Evolutionary conservation across 2,113 vertebrate genomes (phyloP).

Genomic region (Rhea americana): DNA sequence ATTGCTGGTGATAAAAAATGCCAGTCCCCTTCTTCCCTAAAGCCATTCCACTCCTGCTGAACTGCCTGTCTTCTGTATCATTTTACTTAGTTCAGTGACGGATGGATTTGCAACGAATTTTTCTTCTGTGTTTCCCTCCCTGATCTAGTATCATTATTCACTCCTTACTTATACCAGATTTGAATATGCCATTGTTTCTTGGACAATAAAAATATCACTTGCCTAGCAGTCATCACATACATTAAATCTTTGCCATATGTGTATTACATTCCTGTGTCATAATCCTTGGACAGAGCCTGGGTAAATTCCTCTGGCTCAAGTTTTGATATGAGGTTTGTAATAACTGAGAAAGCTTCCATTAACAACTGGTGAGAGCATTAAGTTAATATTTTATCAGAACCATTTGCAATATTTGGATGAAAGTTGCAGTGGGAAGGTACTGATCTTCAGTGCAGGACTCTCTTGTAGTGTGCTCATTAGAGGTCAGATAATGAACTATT

Average conservation of each 20-base stretch:
- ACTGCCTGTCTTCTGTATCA: not conserved
- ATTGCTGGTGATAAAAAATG: slow-evolving; percentile 54
- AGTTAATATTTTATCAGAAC: slow-evolving; percentile 15
- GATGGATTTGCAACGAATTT: slow-evolving; percentile 10
- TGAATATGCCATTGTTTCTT: slow-evolving; percentile 67
- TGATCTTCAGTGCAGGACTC: not conserved
- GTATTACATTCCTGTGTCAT: slow-evolving; percentile 47
- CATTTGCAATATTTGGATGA: not conserved
- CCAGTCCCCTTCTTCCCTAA: slow-evolving; percentile 11
- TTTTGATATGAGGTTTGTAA: slow-evolving; percentile 37
- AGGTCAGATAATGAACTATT: not conserved
- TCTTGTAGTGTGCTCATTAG: not conserved
- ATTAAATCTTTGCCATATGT: slow-evolving; percentile 66
- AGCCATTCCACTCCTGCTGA: not conserved
- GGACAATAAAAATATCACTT: slow-evolving; percentile 55
- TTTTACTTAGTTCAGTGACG: slow-evolving; percentile 31
- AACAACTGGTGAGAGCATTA: slow-evolving; percentile 22
- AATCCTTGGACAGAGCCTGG: slow-evolving; percentile 44
- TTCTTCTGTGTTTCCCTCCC: slow-evolving; percentile 16
- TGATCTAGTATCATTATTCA: slow-evolving; percentile 59
- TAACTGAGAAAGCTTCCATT: slow-evolving; percentile 45
- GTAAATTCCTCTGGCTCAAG: slow-evolving; percentile 48
- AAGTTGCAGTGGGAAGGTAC: not conserved
- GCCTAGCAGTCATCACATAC: slow-evolving; percentile 59
- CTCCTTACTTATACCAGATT: slow-evolving; percentile 36